These are phyloP conservation scores for Nasua narica DNA, from an alignment of 2,797 vertebrate species.

Conservation along the genomic window DNA sequence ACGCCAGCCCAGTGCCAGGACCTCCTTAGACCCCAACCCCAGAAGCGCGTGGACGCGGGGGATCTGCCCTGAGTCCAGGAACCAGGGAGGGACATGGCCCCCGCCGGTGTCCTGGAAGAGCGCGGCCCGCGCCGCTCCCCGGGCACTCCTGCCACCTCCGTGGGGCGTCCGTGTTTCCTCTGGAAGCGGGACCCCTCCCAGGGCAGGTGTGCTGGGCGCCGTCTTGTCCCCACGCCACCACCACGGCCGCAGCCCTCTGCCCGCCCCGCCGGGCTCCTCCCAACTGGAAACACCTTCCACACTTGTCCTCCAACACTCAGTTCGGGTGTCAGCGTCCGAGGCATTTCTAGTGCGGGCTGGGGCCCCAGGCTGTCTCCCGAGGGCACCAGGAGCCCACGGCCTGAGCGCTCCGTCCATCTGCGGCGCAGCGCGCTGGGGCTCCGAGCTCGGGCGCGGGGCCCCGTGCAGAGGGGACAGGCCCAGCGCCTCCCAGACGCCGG, in stretches of 20 bases:
- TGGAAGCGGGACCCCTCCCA: accelerated
- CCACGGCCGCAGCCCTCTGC: accelerated
- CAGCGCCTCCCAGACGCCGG: too few relatives aligned
- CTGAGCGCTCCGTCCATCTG: accelerated
- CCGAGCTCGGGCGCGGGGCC: accelerated
- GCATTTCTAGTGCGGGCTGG: accelerated
- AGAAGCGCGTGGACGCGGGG: accelerated
- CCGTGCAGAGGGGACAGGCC: accelerated
- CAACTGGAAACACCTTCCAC: background rate
- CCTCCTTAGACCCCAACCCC: background rate
- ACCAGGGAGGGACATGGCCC: accelerated
- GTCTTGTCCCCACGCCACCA: accelerated
- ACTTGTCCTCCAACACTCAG: background rate
- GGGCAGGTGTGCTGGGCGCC: background rate
- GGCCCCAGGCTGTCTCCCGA: accelerated
- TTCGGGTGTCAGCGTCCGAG: accelerated
- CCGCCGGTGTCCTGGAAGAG: accelerated
- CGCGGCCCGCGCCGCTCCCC: accelerated
- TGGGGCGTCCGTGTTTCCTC: accelerated
- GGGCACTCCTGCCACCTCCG: accelerated
- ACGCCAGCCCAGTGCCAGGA: accelerated
- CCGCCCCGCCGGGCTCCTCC: accelerated
- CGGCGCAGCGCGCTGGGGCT: background rate
- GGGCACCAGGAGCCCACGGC: accelerated
- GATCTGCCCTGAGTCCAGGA: background rate